Percentiles rank a stretch among this genome's conserved stretches.
phyloP scores from a whole-genome alignment of 1,140 invertebrate species.

The Caenorhabditis briggsae region DNA sequence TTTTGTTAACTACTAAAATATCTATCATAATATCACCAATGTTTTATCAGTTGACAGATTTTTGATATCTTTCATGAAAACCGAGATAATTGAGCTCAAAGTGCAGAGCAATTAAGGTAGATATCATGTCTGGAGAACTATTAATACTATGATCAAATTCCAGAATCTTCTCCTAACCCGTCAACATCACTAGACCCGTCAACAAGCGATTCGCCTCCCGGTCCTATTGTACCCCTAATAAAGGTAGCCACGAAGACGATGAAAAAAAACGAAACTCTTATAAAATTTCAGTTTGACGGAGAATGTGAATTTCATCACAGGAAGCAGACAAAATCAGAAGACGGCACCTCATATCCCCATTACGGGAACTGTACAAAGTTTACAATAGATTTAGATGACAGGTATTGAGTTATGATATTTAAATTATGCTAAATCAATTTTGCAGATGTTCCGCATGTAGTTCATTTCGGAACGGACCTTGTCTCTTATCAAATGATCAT shows the following conservation, averaged over 20 bases:
- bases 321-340: neutral
- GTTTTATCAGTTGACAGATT: too few species aligned
- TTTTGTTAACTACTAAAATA: too few species aligned
- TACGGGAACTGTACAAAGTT: constrained; percentile 49
- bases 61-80: too few species aligned
- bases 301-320: neutral
- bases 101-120: too few species aligned
- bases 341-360: constrained; percentile 22
- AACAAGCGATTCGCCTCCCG: neutral
- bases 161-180: neutral
- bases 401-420: constrained; percentile 1
- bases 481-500: constrained; percentile 66
- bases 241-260: neutral
- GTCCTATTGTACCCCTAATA: constrained; percentile 3
- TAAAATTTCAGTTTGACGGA: neutral
- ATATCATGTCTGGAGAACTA: too few species aligned
- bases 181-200: constrained; percentile 39
- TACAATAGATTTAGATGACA: constrained; percentile 38
- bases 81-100: too few species aligned
- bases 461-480: constrained; percentile 56
- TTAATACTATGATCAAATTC: neutral
- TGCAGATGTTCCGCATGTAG: constrained; percentile 65
- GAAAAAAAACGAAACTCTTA: neutral
- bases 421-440: neutral
- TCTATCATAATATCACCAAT: too few species aligned